phyloP scores from a whole-genome alignment of 2,113 vertebrate species.

The Bucco capensis region DNA sequence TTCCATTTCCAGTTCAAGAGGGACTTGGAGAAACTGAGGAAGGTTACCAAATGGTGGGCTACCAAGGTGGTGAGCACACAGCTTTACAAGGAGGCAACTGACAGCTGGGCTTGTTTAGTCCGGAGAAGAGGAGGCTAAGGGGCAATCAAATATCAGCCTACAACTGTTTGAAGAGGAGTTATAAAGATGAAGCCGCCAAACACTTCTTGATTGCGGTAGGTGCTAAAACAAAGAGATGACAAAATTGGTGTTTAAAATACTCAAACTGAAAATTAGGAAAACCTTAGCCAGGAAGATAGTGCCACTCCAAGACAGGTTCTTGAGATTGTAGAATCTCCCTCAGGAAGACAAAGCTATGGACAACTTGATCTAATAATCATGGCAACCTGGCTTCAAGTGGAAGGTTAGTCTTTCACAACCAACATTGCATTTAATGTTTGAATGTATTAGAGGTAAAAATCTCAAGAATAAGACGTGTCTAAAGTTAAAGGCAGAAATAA shows the following conservation, averaged over 20 bases:
- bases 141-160: background rate
- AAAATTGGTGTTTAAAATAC: background rate
- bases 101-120: background rate
- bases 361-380: background rate
- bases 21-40: background rate
- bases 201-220: background rate
- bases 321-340: background rate
- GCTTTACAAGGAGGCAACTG: background rate
- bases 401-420: background rate
- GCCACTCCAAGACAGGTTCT: background rate
- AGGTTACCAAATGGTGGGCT: background rate
- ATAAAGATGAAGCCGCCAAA: background rate
- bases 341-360: background rate
- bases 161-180: background rate
- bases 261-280: background rate
- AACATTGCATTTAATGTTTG: background rate
- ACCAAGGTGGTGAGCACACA: background rate
- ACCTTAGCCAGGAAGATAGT: background rate
- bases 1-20: background rate
- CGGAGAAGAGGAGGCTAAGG: background rate
- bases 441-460: background rate
- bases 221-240: background rate
- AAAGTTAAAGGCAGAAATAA: background rate
- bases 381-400: background rate
- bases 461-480: background rate